Evolutionary conservation across 2,888 invertebrate species (phyloP), one percentile per base, ranked within the genome.

Genomic region (Microplitis deprimator): DNA sequence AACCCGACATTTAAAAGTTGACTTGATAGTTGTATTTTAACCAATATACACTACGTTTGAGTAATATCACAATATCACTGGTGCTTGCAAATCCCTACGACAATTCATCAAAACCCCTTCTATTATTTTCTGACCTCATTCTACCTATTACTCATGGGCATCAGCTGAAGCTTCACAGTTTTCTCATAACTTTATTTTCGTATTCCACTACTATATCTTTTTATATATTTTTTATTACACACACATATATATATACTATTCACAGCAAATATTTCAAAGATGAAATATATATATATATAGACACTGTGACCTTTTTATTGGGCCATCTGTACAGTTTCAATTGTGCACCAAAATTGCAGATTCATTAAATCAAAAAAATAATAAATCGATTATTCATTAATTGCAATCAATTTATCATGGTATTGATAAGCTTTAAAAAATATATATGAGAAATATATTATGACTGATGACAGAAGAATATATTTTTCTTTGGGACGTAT

Each of bases 151-250:
- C 65, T 20, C 20, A 65, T 20, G 61, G 41, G 41, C 20, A 73
- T 65, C 65, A 73, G 73, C 68, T 69, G 64, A 77, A 65, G 70
- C 77, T 77, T 77, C 50, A 60, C 77, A 77, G 73, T 77, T 73
- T 29, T 60, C 76, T 76, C 77, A 73, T 77, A 77, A 77, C 77
- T 77, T 77, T 74, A 74, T 70, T 77, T 77, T 70, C 74, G 59
- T 70, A 73, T 77, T 70, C 65, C 64, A 64, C 50, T 13, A 62
- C 41, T 59, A 59, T 59, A 59, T 69, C 50, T 69, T 62, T 73
- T 39, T 40, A 29, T 62, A 69, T 64, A 17, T 72, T 72, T 62
- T 75, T 62, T 68, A 20, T 38, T 60, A 6, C 13, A 10, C 20
- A 50, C 16, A 69, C 8, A 61, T 59, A 10, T 50, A 5, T 40